phyloP scores from a whole-genome alignment of 2,113 vertebrate species.

The Bos javanicus region DNA sequence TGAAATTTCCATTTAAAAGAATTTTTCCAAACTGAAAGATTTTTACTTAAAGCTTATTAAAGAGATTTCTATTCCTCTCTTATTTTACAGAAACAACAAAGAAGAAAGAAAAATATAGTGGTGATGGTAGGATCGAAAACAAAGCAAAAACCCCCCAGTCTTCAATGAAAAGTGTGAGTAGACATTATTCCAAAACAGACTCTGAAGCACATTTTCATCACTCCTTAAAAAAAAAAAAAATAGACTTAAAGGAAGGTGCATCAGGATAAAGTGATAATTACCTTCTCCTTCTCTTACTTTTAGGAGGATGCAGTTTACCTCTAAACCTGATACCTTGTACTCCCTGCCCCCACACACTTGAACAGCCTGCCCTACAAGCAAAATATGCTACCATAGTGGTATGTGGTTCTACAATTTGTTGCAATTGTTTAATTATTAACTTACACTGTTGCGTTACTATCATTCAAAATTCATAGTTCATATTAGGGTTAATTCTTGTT shows the following conservation, averaged over 20 bases:
- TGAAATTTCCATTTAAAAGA: background rate
- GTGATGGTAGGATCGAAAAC: background rate
- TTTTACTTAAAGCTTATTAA: background rate
- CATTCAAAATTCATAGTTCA: background rate
- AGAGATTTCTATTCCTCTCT: background rate
- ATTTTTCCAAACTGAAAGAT: background rate
- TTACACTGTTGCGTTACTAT: accelerated
- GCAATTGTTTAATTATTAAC: background rate
- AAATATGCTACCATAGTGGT: background rate
- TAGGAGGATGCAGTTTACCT: background rate
- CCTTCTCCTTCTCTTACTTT: background rate
- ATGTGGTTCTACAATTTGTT: background rate
- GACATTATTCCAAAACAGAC: background rate
- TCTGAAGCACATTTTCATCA: background rate
- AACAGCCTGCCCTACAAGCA: background rate
- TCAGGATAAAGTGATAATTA: background rate
- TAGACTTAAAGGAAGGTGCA: accelerated
- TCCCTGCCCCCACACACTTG: accelerated
- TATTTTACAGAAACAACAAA: background rate
- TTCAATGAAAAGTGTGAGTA: background rate
- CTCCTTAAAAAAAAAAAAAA: background rate
- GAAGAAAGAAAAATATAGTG: background rate
- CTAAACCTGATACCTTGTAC: accelerated
- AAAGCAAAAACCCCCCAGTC: background rate
- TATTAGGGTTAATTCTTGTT: background rate